phyloP scores from a whole-genome alignment of 2,113 vertebrate species.

The Hemicordylus capensis region DNA sequence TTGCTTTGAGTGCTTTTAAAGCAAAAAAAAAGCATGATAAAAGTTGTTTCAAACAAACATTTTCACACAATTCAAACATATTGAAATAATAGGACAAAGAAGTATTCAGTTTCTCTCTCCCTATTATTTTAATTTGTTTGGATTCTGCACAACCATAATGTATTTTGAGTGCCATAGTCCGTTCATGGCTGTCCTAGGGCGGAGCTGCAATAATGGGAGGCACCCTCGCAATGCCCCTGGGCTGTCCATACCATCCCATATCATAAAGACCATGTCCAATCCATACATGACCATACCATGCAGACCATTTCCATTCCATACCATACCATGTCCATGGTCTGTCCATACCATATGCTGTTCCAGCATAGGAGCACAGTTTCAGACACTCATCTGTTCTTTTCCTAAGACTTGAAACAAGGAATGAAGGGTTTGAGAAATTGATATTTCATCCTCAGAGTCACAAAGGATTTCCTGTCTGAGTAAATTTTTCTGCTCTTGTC shows the following conservation, averaged over 20 bases:
- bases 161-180: neutral
- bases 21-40: neutral
- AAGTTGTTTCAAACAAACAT: neutral
- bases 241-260: too few species aligned
- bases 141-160: neutral
- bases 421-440: neutral
- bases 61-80: neutral
- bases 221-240: too few species aligned
- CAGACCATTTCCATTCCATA: too few species aligned
- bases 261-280: too few species aligned
- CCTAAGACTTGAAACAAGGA: neutral
- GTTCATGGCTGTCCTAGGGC: too few species aligned
- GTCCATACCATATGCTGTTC: neutral
- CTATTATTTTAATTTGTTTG: neutral
- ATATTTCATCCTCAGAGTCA: neutral
- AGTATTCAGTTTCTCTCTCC: neutral
- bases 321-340: too few species aligned
- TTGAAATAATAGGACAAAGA: neutral
- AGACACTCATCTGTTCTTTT: neutral
- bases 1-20: too few species aligned
- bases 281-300: too few species aligned
- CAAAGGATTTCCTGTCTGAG: constrained; percentile 3
- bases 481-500: constrained; percentile 5
- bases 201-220: too few species aligned
- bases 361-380: neutral